Conservation (phyloP, 2,888 invertebrate genomes). For the Metallyticus violacea region DNA sequence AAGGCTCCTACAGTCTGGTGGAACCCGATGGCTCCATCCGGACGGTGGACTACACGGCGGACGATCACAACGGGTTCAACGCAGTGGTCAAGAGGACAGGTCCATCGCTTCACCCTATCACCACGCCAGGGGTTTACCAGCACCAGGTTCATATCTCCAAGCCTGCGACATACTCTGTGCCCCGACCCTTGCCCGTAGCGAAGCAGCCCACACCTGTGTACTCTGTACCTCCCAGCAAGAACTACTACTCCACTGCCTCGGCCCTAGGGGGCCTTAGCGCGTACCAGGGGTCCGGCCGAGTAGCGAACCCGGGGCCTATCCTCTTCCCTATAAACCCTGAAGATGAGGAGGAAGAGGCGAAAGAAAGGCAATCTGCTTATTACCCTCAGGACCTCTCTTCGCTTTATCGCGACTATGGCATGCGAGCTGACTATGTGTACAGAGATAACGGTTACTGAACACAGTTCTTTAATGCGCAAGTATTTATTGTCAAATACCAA, state of each 20-base stretch:
- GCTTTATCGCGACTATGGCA: background rate
- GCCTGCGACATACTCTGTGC: background rate
- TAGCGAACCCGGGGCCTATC: background rate
- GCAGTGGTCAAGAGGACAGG: conserved; percentile 23
- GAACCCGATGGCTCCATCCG: conserved; percentile 34
- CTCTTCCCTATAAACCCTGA: background rate
- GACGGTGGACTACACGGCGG: conserved; percentile 35
- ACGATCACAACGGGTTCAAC: conserved; percentile 30
- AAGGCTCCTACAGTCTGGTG: conserved; percentile 33
- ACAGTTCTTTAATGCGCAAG: background rate
- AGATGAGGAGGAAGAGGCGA: background rate
- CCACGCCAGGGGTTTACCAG: background rate
- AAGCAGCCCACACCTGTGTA: background rate
- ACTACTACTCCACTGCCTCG: background rate
- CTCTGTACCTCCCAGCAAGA: background rate
- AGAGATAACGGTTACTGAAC: background rate
- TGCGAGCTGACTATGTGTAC: background rate
- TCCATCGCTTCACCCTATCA: background rate
- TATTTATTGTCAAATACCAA: background rate
- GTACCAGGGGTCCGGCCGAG: background rate
- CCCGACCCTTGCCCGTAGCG: background rate
- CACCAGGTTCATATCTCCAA: background rate
- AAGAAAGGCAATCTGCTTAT: background rate
- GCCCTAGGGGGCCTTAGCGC: background rate
- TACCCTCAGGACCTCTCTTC: background rate